Evolutionary conservation across 1,140 invertebrate genomes (phyloP), one percentile per base, ranked within the genome.

Genomic region (Anastrepha ludens): DNA sequence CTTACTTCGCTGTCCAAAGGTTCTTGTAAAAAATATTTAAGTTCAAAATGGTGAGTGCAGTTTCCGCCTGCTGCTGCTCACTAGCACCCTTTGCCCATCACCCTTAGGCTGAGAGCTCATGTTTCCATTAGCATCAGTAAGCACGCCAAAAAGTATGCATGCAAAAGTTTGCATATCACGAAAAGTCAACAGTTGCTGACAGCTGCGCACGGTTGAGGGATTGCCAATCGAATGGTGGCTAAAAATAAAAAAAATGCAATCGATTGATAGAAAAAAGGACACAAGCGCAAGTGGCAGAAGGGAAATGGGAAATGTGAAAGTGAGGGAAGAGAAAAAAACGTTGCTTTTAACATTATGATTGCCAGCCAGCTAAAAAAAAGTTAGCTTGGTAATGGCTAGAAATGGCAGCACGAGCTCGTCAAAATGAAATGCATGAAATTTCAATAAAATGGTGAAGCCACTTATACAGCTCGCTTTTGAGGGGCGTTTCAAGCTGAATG

Each of bases 61-160:
- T 55, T 55, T 55, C 3, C 15, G 9, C 44, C 17, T n/a, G 9
- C 47, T n/a, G 9, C 47, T 50, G 0, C 1, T 20, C 20, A 0
- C 60, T 62, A 4, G n/a, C 50, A n/a, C 29, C 29, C 29, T 29
- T 29, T 29, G 64, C 29, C 11, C 11, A 8, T 67, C 64, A 74
- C 13, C 67, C n/a, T 55, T 20, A 29, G n/a, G 74, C n/a, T 81
- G 74, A 55, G 44, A 81, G 47, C 44, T 11, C 6, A 15, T 41
- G 74, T 39, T 67, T 67, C 64, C 64, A 67, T 67, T 67, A 67
- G 6, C 29, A 39, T 29, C 64, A 67, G 29, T 39, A 67, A 20
- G 64, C 64, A 67, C 29, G 64, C 74, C 74, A 55, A 81, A 81
- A 81, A 81, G 74, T 55, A 81, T 81, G 74, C 74, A 81, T 50